Evolutionary conservation across 1,140 invertebrate species (phyloP).

Genomic region (Tetramorium simillimum): DNA sequence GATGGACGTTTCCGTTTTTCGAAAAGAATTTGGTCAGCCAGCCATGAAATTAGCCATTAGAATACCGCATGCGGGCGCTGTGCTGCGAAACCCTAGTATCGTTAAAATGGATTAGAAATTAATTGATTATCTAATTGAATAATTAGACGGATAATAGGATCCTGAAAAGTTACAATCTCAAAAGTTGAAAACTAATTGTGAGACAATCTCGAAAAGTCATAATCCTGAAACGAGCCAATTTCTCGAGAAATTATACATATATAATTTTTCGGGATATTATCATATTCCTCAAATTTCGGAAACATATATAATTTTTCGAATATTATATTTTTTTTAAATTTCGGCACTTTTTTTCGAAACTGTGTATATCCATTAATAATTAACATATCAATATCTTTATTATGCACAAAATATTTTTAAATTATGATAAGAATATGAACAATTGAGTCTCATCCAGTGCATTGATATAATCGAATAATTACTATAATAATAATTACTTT

Average conservation of each 20-base stretch:
- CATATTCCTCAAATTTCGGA: too few relatives aligned
- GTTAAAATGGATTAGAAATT: not conserved
- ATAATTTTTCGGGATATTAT: too few relatives aligned
- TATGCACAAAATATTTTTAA: not conserved
- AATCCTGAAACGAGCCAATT: too few relatives aligned
- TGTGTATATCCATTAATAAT: too few relatives aligned
- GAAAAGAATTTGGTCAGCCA: conserved; percentile 18
- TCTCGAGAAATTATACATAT: too few relatives aligned
- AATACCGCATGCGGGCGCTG: not conserved
- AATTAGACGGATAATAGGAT: not conserved
- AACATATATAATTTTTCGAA: too few relatives aligned
- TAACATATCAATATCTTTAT: not conserved
- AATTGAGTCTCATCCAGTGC: not conserved
- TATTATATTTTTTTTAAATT: too few relatives aligned
- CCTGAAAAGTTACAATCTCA: too few relatives aligned
- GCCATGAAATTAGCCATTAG: conserved; percentile 34
- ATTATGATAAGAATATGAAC: not conserved
- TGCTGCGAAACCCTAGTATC: not conserved
- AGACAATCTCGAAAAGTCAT: too few relatives aligned
- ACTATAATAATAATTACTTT: not conserved
- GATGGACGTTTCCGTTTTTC: not conserved
- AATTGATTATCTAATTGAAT: not conserved
- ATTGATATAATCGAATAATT: not conserved
- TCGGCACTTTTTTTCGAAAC: too few relatives aligned
- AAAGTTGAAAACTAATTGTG: too few relatives aligned